phyloP scores from a whole-genome alignment of 2,797 vertebrate genomes.

The Synaphobranchus kaupii region DNA sequence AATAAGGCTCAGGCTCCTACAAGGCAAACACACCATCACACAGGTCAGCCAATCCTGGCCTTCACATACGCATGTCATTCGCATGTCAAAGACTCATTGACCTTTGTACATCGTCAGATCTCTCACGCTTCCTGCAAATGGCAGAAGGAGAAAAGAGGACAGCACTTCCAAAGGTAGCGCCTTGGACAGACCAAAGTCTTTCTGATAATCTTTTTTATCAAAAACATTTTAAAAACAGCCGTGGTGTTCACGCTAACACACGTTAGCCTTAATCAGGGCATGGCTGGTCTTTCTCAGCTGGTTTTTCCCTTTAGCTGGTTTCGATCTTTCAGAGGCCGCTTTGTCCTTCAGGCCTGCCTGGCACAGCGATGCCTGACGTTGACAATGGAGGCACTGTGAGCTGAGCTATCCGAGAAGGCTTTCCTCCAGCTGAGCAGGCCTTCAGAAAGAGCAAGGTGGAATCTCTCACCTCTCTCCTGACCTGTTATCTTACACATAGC shows the following conservation, averaged over 20 bases:
- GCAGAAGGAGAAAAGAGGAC: too few relatives aligned
- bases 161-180: background rate
- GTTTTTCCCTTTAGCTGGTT: background rate
- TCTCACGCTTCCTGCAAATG: background rate
- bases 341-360: too few relatives aligned
- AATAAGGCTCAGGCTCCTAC: conserved; percentile 83
- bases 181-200: background rate
- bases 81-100: background rate
- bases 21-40: background rate
- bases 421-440: background rate
- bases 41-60: background rate
- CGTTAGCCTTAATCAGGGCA: too few relatives aligned
- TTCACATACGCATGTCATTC: background rate
- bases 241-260: background rate
- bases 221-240: background rate
- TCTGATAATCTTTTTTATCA: background rate
- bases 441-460: background rate
- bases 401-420: background rate
- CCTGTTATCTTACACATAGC: background rate
- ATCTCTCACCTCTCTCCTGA: background rate
- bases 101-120: background rate
- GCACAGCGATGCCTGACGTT: background rate
- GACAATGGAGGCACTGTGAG: background rate
- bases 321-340: background rate
- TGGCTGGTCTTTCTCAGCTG: too few relatives aligned